Base-by-base conservation (phyloP, 2,113 vertebrate species). In the Etia nguti region DNA sequence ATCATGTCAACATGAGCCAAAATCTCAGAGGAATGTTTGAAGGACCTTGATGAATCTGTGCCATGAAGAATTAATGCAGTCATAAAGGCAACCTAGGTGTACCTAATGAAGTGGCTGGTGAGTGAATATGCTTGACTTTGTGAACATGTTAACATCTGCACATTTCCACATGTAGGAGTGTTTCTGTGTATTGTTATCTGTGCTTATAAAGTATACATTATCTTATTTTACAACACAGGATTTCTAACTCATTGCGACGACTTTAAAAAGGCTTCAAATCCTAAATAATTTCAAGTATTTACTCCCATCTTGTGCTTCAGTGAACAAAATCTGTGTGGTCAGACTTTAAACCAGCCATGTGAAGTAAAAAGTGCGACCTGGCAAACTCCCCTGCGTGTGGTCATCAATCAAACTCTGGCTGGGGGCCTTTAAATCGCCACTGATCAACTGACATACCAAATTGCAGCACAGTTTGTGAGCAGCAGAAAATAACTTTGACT, bases 391-490 rank as follows among this genome's bases (percentile, higher is more conserved):
- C 60, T 24, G 57, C 46, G 10, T 15, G 59, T 43, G 84, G 22
- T 43, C 88, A 88, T 93, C 83, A 87, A 87, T 94, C 93, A 94
- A 59, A 83, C 79, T 10, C 81, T 50, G 52, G 80, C 87, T 26
- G 54, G 3, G 55, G 88, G 84, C 29, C 41, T 90, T 93, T 84
- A 88, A 87, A 83, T 86, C 48, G 31, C 83, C 46, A 29, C 65
- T 83, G 75, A 87, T 88, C 85, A 85, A 6, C 54, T 86, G 88
- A 82, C 87, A 86, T 36, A 62, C 55, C 55, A 81, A 70, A 92
- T 93, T 81, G 85, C 80, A 59, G 60, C 29, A 10, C 85, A 85
- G 90, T 89, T 85, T 85, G 75, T 86, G 83, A 89, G 83, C 81
- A 26, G 81, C 41, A 34, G 22, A 82, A 91, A 85, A 91, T 20